phyloP scores from a whole-genome alignment of 37 sponge, comb jelly and placozoan species.

The Mnemiopsis leidyi region DNA sequence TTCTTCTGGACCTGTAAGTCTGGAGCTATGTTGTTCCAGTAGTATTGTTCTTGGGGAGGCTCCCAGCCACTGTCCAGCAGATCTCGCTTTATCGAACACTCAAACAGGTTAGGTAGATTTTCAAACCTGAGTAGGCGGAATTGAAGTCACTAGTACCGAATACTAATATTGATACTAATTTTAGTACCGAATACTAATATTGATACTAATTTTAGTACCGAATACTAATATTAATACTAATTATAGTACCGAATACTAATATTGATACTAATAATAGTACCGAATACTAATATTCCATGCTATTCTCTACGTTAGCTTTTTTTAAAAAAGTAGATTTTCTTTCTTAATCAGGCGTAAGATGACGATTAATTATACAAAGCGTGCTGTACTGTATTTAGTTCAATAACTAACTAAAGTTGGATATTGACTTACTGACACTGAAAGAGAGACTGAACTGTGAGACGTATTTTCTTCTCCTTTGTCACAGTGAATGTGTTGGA shows the following conservation, averaged over 20 bases:
- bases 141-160: background rate
- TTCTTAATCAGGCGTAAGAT: too few relatives aligned
- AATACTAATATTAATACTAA: too few relatives aligned
- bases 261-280: too few relatives aligned
- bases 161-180: too few relatives aligned
- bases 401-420: too few relatives aligned
- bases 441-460: slow-evolving; percentile 20
- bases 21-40: slow-evolving; percentile 18
- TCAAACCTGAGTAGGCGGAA: slow-evolving; percentile 13
- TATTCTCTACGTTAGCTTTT: too few relatives aligned
- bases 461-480: slow-evolving; percentile 18
- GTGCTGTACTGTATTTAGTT: background rate
- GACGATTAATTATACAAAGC: background rate
- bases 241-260: too few relatives aligned
- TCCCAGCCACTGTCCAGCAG: slow-evolving; percentile 51
- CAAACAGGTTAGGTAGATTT: slow-evolving; percentile 10
- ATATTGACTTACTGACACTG: slow-evolving; percentile 58
- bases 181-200: too few relatives aligned
- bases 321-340: too few relatives aligned
- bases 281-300: too few relatives aligned
- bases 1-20: slow-evolving; percentile 29
- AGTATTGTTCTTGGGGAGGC: background rate
- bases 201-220: too few relatives aligned
- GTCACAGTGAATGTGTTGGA: background rate
- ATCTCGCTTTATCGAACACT: slow-evolving; percentile 38